Evolutionary conservation across 1,140 invertebrate genomes (phyloP), one percentile per base, ranked within the genome.

Genomic region (Choristoneura fumiferana): DNA sequence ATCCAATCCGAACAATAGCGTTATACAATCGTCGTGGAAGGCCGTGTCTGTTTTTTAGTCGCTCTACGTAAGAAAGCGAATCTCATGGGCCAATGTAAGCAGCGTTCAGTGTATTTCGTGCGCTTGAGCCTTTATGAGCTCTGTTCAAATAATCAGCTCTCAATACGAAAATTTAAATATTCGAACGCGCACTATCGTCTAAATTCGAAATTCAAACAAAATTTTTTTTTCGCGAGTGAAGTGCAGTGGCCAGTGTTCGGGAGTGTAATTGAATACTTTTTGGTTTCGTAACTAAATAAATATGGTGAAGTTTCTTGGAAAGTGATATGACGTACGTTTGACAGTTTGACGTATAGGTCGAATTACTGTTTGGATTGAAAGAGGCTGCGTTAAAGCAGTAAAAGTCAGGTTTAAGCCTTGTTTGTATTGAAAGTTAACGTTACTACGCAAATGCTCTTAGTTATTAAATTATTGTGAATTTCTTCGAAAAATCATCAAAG

Each of bases 61-160:
- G 57, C 57, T 75, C 83, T 81, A 69, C 73, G 76, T 77, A 76
- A 71, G 73, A 81, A 81, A 82, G 76, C 76, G 76, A 84, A 80
- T 81, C 79, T 85, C 73, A 60, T 62, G 61, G 54, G 67, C 72
- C 60, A 77, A 76, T 73, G 72, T 79, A 69, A 61, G 67, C 65
- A 69, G 64, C 69, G 72, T 73, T 83, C 81, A 84, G 81, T 86
- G 52, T 78, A 77, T 71, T 76, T 79, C 66, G 73, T 76, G 77
- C 77, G 72, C 70, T 73, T 71, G 76, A 36, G 67, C 69, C 69
- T 71, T 60, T 67, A 72, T 78, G 83, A 84, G 76, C 81, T 83
- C 74, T 62, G 76, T 71, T 39, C 22, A 29, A 29, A 29, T 57
- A 55, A 17, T 37, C 53, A 57, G 12, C 13, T 13, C 13, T 53